Conservation (phyloP, 2,888 invertebrate genomes). For the Caenorhabditis plicata region DNA sequence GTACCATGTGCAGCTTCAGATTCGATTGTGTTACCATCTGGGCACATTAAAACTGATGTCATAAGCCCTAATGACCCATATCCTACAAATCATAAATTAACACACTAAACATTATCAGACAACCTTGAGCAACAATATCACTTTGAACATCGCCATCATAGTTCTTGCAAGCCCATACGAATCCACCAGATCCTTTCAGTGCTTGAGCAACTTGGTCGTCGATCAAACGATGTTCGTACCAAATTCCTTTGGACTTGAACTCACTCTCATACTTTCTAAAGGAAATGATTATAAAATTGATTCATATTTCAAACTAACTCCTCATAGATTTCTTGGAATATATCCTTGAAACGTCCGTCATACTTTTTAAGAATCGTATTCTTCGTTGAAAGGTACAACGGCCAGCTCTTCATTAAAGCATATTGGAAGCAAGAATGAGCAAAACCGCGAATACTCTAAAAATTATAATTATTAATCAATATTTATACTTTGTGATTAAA, state of each 20-base stretch:
- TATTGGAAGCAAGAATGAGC: slow-evolving; percentile 86
- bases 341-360: slow-evolving; percentile 87
- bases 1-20: slow-evolving; percentile 73
- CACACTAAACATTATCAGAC: no score
- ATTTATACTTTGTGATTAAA: background rate
- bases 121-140: slow-evolving; percentile 78
- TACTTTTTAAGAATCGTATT: slow-evolving; percentile 86
- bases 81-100: slow-evolving; percentile 63
- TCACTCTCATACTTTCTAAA: slow-evolving; percentile 74
- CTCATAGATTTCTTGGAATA: slow-evolving; percentile 84
- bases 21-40: slow-evolving; percentile 72
- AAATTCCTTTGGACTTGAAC: slow-evolving; percentile 79
- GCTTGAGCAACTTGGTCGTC: slow-evolving; percentile 78
- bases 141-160: slow-evolving; percentile 86
- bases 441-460: slow-evolving; percentile 74
- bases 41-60: slow-evolving; percentile 71
- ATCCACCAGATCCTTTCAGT: slow-evolving; percentile 77
- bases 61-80: slow-evolving; percentile 81
- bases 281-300: background rate
- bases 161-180: slow-evolving; percentile 90
- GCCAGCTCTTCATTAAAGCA: slow-evolving; percentile 82
- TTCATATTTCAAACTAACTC: slow-evolving; percentile 71
- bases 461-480: background rate
- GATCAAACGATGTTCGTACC: slow-evolving; percentile 88
- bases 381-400: slow-evolving; percentile 85